Evolutionary conservation across 2,113 vertebrate species (phyloP).

Genomic region (Lutjanus erythropterus): DNA sequence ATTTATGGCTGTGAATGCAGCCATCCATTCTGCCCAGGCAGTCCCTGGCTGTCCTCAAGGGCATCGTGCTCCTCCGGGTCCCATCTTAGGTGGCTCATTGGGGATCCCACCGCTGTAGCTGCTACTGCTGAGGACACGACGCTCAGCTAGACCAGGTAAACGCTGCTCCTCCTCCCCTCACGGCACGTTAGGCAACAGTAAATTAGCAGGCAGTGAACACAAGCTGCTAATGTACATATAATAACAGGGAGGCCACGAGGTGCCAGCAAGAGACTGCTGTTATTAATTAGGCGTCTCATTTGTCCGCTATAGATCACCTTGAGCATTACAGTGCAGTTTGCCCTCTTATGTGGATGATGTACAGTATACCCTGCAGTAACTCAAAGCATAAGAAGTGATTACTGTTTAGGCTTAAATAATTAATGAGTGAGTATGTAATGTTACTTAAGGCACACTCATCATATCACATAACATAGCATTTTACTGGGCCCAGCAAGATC

Average conservation of each 20-base stretch:
- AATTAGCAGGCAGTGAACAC: conserved; percentile 73
- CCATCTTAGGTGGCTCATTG: conserved; percentile 34
- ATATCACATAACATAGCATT: neutral
- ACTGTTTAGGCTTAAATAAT: conserved; percentile 53
- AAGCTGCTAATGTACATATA: conserved; percentile 77
- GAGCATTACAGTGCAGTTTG: conserved; percentile 48
- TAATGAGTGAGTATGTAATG: conserved; percentile 25
- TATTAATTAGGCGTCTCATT: conserved; percentile 74
- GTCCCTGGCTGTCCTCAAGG: conserved; percentile 79
- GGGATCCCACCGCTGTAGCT: conserved; percentile 43
- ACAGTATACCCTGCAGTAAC: conserved; percentile 33
- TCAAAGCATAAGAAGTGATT: conserved; percentile 42
- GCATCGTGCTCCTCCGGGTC: conserved; percentile 61
- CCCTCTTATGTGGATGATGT: conserved; percentile 47
- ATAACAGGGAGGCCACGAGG: conserved; percentile 71
- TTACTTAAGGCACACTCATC: neutral
- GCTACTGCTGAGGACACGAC: conserved; percentile 7
- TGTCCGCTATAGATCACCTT: conserved; percentile 76
- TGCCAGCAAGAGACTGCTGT: conserved; percentile 44
- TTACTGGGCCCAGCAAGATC: neutral
- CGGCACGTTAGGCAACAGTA: conserved; percentile 51
- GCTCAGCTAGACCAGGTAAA: conserved; percentile 35
- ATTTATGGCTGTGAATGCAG: conserved; percentile 80
- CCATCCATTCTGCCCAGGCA: conserved; percentile 75
- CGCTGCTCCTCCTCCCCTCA: neutral